These are phyloP conservation scores for Dolichotis patagonum DNA, from an alignment of 2,113 vertebrate genomes.

Conservation along the genomic window DNA sequence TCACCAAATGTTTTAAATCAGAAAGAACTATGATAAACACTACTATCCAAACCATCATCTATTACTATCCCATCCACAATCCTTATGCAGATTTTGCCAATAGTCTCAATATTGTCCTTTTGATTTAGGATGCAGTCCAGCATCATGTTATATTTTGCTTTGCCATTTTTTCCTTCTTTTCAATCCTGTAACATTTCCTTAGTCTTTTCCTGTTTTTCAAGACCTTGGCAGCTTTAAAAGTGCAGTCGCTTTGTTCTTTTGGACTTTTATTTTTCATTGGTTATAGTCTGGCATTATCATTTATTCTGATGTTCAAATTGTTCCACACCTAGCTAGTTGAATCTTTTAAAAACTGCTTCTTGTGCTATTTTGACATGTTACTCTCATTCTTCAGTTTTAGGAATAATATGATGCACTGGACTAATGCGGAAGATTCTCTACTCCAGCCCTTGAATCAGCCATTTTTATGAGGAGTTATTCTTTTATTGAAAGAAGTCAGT, in stretches of 20 bases:
- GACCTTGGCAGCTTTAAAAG: background rate
- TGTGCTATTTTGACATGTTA: background rate
- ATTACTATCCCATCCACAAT: background rate
- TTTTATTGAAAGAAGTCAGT: background rate
- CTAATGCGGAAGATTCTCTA: background rate
- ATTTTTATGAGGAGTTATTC: background rate
- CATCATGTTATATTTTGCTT: background rate
- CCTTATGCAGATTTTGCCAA: background rate
- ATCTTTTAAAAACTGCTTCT: background rate
- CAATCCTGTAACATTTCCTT: background rate
- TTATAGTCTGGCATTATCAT: background rate
- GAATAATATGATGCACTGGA: background rate
- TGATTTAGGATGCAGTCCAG: background rate
- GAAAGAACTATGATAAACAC: background rate
- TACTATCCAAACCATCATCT: background rate
- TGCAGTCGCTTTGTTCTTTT: background rate
- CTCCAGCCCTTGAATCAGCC: background rate
- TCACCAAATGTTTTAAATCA: background rate
- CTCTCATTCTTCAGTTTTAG: background rate
- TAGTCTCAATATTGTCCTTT: background rate
- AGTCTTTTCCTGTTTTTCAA: background rate
- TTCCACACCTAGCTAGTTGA: background rate
- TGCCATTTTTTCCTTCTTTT: background rate
- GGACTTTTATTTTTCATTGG: background rate
- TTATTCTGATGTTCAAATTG: background rate